Evolutionary conservation across 1,140 invertebrate genomes (phyloP), one percentile per base, ranked within the genome.

Genomic region (Dolichoris vasculosae): DNA sequence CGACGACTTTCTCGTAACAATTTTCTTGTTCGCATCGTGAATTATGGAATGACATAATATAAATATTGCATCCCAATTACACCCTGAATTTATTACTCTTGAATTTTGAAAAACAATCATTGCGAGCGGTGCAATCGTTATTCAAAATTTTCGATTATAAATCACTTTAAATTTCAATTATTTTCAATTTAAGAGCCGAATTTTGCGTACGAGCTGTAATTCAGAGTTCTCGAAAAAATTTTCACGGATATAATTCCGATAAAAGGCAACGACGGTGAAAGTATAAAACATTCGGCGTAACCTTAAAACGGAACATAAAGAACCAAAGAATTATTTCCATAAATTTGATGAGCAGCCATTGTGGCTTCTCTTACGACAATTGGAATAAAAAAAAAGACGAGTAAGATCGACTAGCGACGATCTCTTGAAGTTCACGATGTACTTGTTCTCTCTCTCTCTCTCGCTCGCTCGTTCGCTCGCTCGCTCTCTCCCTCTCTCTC

Each of bases 311-410:
- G 32, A 59, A 55, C 0, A 55, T n/a, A 59, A 55, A 48, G 32
- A 40, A 43, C n/a, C n/a, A 78, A 51, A 35, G 26, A 40, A 40
- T 26, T 46, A 40, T 26, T 75, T 46, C 38, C 7, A 75, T 32
- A 32, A 40, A 11, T 30, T 59, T 13, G 13, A 59, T 26, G 55
- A 26, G 23, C 23, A 59, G 20, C 55, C 3, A 59, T 4, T 26
- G 67, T 13, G 67, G 38, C 30, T 40, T 59, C 51, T 55, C 51
- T 55, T 23, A 35, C 40, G 73, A 76, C 30, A n/a, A 76, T 77
- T 51, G 51, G 4, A 40, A 46, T 77, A 26, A 77, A 77, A 77
- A 26, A 35, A 77, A n/a, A 77, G 75, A 17, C n/a, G n/a, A 51
- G 4, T 26, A 38, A 23, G 20, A 23, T 0, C 38, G 15, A 35